Percentiles rank a stretch among this genome's conserved stretches.
phyloP scores from a whole-genome alignment of 2,113 vertebrate species.

The Carassius auratus region DNA sequence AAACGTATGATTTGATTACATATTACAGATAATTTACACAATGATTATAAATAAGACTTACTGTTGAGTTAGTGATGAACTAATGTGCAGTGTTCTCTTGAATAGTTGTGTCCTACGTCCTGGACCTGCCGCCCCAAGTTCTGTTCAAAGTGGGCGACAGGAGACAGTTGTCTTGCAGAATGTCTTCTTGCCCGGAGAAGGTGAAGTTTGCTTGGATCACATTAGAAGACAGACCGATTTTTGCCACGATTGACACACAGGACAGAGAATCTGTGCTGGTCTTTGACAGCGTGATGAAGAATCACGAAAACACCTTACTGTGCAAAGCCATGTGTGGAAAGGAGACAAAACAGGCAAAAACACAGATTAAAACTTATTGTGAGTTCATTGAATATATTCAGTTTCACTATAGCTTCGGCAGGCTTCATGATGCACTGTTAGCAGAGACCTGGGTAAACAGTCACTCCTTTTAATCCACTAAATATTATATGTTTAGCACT shows the following conservation, averaged over 20 bases:
- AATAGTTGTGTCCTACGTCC: conserved; percentile 32
- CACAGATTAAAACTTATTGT: conserved; percentile 67
- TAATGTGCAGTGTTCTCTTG: background rate
- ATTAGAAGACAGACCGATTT: conserved; percentile 65
- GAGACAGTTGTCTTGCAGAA: conserved; percentile 57
- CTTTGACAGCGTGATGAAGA: conserved; percentile 60
- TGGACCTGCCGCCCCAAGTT: conserved; percentile 53
- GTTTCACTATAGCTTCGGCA: background rate
- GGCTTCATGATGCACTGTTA: background rate
- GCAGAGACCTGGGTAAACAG: background rate
- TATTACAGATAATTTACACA: background rate
- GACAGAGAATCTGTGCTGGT: conserved; percentile 40
- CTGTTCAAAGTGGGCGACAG: conserved; percentile 65
- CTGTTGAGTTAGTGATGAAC: background rate
- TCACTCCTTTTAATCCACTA: background rate
- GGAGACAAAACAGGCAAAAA: background rate
- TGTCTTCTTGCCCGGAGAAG: conserved; percentile 54
- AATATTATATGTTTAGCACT: background rate
- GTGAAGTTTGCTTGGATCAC: conserved; percentile 55
- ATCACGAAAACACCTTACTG: conserved; percentile 61
- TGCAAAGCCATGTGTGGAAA: conserved; percentile 63
- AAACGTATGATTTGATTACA: background rate
- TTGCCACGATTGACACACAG: background rate
- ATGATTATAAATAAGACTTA: no score
- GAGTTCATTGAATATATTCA: conserved; percentile 52